A percentile compares a stretch with the other conserved stretches of the same genome.
phyloP scores from a whole-genome alignment of 1,140 invertebrate species.

The Elysia chlorotica region DNA sequence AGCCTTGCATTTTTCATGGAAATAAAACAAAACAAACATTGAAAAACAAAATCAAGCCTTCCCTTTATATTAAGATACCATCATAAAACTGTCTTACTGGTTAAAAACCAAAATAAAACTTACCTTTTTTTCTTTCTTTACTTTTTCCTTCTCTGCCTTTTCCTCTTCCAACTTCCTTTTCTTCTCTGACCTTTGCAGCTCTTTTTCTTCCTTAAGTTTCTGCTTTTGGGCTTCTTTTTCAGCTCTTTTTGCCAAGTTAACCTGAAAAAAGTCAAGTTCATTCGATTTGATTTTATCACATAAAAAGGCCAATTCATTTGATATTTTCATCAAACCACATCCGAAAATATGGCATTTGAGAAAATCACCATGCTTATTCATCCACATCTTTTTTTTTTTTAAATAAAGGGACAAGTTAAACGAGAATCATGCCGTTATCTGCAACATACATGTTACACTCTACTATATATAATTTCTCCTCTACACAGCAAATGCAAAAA shows the following conservation, averaged over 20 bases:
- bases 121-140: slow-evolving; percentile 17
- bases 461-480: too few relatives aligned
- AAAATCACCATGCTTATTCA: too few relatives aligned
- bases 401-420: too few relatives aligned
- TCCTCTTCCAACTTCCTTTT: slow-evolving; percentile 21
- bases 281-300: too few relatives aligned
- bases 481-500: too few relatives aligned
- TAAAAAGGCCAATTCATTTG: too few relatives aligned
- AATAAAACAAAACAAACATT: neutral
- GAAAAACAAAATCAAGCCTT: too few relatives aligned
- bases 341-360: too few relatives aligned
- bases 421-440: too few relatives aligned
- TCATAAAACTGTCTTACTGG: neutral
- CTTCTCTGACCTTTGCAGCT: slow-evolving; percentile 1
- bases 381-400: too few relatives aligned
- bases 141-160: slow-evolving; percentile 18
- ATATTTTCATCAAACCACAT: too few relatives aligned
- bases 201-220: slow-evolving; percentile 1
- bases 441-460: too few relatives aligned
- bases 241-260: slow-evolving; percentile 5
- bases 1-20: neutral
- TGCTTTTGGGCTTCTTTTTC: neutral
- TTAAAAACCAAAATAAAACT: neutral
- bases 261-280: slow-evolving; percentile 2
- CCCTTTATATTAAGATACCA: neutral